These are phyloP conservation scores for Drosophila virilis DNA, from an alignment of 1,140 invertebrate species.

Conservation along the genomic window DNA sequence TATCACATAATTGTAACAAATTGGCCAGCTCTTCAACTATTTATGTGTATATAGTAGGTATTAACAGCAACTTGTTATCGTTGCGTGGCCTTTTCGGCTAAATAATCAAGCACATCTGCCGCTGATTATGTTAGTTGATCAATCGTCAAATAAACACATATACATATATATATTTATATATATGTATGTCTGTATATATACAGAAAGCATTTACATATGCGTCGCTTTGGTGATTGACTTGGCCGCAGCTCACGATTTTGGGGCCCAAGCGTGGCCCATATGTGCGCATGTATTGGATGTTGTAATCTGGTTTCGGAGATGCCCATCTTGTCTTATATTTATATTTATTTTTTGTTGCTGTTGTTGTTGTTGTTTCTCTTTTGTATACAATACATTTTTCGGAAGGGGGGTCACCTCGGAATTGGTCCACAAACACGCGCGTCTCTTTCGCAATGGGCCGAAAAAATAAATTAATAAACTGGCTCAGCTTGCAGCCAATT, in stretches of 20 bases:
- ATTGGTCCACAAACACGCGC: conserved; percentile 37
- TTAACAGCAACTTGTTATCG: conserved; percentile 39
- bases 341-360: not conserved
- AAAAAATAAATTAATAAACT: conserved; percentile 17
- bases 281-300: conserved; percentile 1
- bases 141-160: not conserved
- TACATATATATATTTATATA: too few relatives aligned
- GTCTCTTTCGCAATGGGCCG: conserved; percentile 36
- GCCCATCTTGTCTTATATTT: conserved; percentile 3
- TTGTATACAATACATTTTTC: conserved; percentile 17
- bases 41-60: conserved; percentile 13
- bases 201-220: conserved; percentile 10
- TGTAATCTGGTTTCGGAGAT: conserved; percentile 21
- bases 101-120: not conserved
- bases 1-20: conserved; percentile 13
- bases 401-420: conserved; percentile 9
- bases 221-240: conserved; percentile 17
- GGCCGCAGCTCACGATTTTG: not conserved
- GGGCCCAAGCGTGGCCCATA: not conserved
- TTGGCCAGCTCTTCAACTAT: conserved; percentile 15
- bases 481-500: conserved; percentile 11
- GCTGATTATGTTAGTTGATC: conserved; percentile 9
- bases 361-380: conserved; percentile 6
- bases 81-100: conserved; percentile 25
- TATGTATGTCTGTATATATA: too few relatives aligned